These are phyloP conservation scores for Steinernema scapterisci DNA, from an alignment of 2,888 invertebrate genomes.

Conservation along the genomic window DNA sequence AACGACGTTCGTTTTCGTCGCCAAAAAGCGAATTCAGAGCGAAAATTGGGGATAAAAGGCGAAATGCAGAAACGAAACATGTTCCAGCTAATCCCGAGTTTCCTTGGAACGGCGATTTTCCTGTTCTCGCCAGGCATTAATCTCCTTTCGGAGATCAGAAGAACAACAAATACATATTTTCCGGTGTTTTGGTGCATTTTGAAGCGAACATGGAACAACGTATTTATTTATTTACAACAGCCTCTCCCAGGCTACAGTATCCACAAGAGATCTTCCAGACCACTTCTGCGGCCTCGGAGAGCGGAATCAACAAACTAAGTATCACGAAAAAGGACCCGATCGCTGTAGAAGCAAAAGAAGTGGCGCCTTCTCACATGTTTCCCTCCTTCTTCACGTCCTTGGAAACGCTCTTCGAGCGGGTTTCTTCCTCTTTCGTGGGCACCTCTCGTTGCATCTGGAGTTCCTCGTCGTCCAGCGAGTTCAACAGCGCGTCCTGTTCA, in stretches of 20 bases:
- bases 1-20: not conserved
- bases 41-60: too few relatives aligned
- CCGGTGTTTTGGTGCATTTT: not conserved
- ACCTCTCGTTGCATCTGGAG: not conserved
- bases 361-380: too few relatives aligned
- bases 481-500: constrained; percentile 3
- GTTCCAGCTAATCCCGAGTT: too few relatives aligned
- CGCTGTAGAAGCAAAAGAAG: not conserved
- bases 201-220: not conserved
- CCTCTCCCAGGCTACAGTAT: constrained; percentile 14
- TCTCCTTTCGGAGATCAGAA: too few relatives aligned
- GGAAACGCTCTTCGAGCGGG: too few relatives aligned
- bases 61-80: too few relatives aligned
- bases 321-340: constrained; percentile 29
- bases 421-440: not conserved
- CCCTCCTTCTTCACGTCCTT: too few relatives aligned
- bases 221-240: constrained; percentile 22
- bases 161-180: too few relatives aligned
- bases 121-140: too few relatives aligned
- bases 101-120: too few relatives aligned
- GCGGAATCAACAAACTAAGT: not conserved
- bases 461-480: not conserved
- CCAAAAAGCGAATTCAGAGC: too few relatives aligned
- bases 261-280: not conserved
- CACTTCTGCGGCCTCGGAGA: not conserved